phyloP scores from a whole-genome alignment of 2,888 invertebrate genomes.

The Alviniconcha strummeri region DNA sequence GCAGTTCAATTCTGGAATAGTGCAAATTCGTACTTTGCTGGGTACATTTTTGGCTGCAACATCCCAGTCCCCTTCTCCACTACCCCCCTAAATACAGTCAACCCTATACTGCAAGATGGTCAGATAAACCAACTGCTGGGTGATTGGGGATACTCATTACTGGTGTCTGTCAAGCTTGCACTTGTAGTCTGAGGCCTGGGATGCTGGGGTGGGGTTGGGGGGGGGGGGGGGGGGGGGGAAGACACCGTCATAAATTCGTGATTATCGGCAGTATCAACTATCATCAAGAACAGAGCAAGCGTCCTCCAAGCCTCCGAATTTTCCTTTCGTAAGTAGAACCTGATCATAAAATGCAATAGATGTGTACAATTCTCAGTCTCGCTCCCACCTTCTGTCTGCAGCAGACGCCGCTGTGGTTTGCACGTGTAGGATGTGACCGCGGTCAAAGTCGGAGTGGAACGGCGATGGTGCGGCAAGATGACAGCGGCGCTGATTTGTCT shows the following conservation, averaged over 20 bases:
- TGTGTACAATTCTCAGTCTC: no score
- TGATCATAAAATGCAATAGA: no score
- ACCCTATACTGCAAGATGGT: neutral
- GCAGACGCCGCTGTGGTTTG: neutral
- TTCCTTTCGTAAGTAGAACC: neutral
- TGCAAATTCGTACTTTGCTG: neutral
- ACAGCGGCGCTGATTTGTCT: constrained; percentile 19
- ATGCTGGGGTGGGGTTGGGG: neutral
- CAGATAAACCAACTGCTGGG: neutral
- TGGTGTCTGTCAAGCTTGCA: neutral
- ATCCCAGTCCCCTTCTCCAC: no score
- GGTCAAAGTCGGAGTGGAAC: constrained; percentile 19
- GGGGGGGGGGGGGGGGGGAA: neutral
- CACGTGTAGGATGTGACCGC: constrained; percentile 23
- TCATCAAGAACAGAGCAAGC: neutral
- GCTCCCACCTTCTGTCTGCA: constrained; percentile 29
- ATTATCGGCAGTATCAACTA: neutral
- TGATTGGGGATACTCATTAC: neutral
- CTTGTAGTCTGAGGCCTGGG: neutral
- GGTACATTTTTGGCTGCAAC: neutral
- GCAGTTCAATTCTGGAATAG: neutral
- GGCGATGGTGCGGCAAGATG: neutral
- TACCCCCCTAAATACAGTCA: no score
- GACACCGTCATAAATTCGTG: neutral
- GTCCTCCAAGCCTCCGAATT: neutral